A percentile compares a stretch with the other conserved stretches of the same genome.
phyloP scores from a whole-genome alignment of 2,113 vertebrate species.

The Xyliphius kryptos region DNA sequence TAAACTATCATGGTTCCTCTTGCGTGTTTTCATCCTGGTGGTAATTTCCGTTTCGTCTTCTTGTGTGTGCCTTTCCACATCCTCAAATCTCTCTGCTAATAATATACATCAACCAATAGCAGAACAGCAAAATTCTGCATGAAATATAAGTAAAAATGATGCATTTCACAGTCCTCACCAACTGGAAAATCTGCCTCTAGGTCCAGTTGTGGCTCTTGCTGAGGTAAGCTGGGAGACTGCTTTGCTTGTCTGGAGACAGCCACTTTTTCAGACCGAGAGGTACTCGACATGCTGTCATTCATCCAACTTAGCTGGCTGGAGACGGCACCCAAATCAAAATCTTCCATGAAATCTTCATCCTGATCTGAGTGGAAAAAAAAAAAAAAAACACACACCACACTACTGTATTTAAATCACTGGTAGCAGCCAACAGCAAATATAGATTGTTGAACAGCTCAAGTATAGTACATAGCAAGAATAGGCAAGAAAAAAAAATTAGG shows the following conservation, averaged over 20 bases:
- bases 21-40: constrained; percentile 64
- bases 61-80: constrained; percentile 10
- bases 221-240: constrained; percentile 46
- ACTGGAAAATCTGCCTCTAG: constrained; percentile 84
- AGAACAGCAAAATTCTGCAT: too few species aligned
- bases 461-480: too few species aligned
- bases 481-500: too few species aligned
- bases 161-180: constrained; percentile 73
- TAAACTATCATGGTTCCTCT: constrained; percentile 76
- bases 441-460: too few species aligned
- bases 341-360: constrained; percentile 78
- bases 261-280: constrained; percentile 60
- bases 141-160: too few species aligned
- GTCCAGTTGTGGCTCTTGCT: constrained; percentile 66
- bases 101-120: too few species aligned
- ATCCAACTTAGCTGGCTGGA: constrained; percentile 85
- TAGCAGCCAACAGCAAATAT: too few species aligned
- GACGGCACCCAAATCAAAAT: constrained; percentile 83
- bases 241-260: constrained; percentile 11
- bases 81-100: constrained; percentile 31
- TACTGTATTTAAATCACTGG: too few species aligned
- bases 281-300: constrained; percentile 77
- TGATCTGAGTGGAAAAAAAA: constrained; percentile 68
- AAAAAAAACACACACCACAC: too few species aligned
- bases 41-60: constrained; percentile 9